Conservation (phyloP, 2,797 vertebrate species). For the Enteromius argenteus region DNA sequence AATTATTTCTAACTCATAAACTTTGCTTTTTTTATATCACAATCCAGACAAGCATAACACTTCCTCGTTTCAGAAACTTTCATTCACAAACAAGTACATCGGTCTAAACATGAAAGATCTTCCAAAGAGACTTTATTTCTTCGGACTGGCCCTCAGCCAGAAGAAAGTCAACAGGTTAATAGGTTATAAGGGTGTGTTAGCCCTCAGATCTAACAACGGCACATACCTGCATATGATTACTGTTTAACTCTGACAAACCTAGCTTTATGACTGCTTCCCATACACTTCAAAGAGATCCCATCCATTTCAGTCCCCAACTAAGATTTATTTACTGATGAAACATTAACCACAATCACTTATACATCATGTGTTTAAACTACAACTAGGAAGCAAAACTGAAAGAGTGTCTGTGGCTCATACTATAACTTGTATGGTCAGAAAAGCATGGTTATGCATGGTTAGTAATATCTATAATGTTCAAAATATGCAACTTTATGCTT, state of each 20-base stretch:
- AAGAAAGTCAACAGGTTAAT: conserved; percentile 21
- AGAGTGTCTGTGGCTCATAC: neutral
- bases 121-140: neutral
- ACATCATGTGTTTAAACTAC: neutral
- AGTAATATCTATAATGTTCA: neutral
- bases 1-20: neutral
- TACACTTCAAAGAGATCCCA: conserved; percentile 57
- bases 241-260: conserved; percentile 70
- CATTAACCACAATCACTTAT: conserved; percentile 63
- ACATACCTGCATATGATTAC: conserved; percentile 65
- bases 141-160: neutral
- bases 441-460: no score
- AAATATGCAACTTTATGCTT: neutral
- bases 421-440: neutral
- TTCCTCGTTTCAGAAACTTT: neutral
- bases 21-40: neutral
- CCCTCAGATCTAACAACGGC: conserved; percentile 65
- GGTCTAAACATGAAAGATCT: neutral
- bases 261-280: conserved; percentile 61
- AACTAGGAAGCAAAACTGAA: conserved; percentile 26
- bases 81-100: neutral
- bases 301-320: conserved; percentile 23
- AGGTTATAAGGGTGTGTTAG: conserved; percentile 59
- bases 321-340: conserved; percentile 58
- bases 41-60: neutral